Base-by-base conservation (phyloP, 2,888 invertebrate genomes). In the Ligdia adustata region DNA sequence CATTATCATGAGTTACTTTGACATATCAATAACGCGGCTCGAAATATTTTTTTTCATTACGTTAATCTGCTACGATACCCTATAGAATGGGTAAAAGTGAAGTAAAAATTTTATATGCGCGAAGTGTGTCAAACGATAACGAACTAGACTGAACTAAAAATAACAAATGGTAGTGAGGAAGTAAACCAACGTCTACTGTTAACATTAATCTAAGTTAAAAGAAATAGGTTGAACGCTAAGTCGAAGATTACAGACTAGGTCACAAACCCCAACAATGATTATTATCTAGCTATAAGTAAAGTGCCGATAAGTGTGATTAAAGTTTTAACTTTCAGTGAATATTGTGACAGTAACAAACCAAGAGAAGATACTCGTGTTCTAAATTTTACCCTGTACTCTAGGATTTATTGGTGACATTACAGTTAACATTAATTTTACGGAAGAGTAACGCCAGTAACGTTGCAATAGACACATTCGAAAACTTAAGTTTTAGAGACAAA, bases 1-100 rank as follows among this genome's bases (percentile, higher is more conserved):
- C 80, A 83, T 87, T 84, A 87, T 88, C 75, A 87, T 87, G 87
- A 81, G 64, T 88, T 89, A 89, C 89, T 87, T 89, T 90, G 88
- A 90, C 90, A 90, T 90, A 90, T 90, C 78, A 82, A 86, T 81
- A 82, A 90, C 90, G 90, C 90, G 90, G 90, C 90, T 90, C 90
- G 88, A 89, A 88, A 85, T 87, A 72, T 86, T 79, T 79, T 82
- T 80, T 69, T 81, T n/a, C 80, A 79, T 77, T 77, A 80, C 55
- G 64, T 75, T 80, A 82, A 79, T 76, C 74, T 79, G 80, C 89
- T 90, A 90, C 80, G 63, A 75, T 85, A 84, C 79, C 80, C 86
- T 88, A 88, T 74, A 75, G 75, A 75, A 86, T 85, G 88, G 82
- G 74, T 82, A 72, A 77, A 82, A 78, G 82, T 81, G 81, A 82